Evolutionary conservation across 2,113 vertebrate genomes (phyloP).

Genomic region (Sarotherodon lohbergeri): DNA sequence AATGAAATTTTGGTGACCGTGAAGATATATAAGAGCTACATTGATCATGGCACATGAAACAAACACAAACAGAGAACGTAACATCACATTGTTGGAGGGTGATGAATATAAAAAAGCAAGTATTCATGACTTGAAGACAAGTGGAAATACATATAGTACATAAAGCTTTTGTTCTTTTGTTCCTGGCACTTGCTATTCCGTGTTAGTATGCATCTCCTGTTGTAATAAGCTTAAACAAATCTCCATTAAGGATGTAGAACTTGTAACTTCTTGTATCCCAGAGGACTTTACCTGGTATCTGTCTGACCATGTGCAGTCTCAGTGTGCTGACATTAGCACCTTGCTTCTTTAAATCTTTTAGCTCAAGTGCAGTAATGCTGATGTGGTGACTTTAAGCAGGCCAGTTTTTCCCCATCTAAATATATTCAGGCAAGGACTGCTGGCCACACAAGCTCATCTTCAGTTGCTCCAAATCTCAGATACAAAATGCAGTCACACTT

Average conservation of each 20-base stretch:
- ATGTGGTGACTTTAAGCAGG: constrained; percentile 13
- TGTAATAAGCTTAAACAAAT: not conserved
- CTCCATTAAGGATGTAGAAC: not conserved
- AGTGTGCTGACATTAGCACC: constrained; percentile 41
- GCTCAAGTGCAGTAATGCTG: constrained; percentile 27
- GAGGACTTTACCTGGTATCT: not conserved
- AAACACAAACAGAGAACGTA: not conserved
- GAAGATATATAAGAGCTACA: not conserved
- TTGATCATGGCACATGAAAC: not conserved
- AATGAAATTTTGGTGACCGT: not conserved
- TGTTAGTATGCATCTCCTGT: not conserved
- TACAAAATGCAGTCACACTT: not conserved
- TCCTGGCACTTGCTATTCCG: not conserved
- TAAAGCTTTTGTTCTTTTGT: not conserved
- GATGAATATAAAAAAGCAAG: not conserved
- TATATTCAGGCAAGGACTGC: not conserved
- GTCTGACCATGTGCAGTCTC: constrained; percentile 1
- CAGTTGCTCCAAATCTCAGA: not conserved
- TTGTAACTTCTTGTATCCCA: not conserved
- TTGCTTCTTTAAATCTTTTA: constrained; percentile 42
- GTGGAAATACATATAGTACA: not conserved
- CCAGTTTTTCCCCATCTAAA: constrained; percentile 25
- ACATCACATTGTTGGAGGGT: not conserved
- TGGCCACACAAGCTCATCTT: constrained; percentile 3
- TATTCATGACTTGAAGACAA: not conserved